Percentiles rank a stretch among this genome's conserved stretches.
Evolutionary conservation across 1,140 invertebrate genomes (phyloP).

Genomic region (Mamestra configurata): DNA sequence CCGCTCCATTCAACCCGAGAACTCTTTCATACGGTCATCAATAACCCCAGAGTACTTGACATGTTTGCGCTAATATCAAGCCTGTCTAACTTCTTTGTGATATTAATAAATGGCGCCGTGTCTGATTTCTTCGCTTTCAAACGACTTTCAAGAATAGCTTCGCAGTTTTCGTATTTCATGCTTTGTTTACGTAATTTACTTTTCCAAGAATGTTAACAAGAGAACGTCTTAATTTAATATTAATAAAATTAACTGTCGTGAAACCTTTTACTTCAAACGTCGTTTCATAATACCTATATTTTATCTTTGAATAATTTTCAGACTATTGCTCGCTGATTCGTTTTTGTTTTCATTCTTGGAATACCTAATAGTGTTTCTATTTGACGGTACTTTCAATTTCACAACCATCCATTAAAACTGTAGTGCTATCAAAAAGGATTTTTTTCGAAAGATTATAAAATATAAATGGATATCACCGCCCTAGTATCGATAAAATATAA

Average conservation of each 20-base stretch:
- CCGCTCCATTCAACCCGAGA: slow-evolving; percentile 98
- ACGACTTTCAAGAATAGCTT: background rate
- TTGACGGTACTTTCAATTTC: no score
- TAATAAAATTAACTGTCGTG: background rate
- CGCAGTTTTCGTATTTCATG: background rate
- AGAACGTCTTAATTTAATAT: background rate
- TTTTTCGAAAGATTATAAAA: background rate
- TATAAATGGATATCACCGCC: slow-evolving; percentile 11
- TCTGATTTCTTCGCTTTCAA: slow-evolving; percentile 20
- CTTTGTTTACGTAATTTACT: background rate
- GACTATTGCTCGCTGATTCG: no score
- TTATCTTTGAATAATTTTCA: no score
- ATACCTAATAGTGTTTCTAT: no score
- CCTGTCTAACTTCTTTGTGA: slow-evolving; percentile 36
- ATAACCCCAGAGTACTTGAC: slow-evolving; percentile 34
- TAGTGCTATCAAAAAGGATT: background rate
- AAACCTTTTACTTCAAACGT: background rate
- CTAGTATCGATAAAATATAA: background rate
- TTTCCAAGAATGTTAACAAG: background rate
- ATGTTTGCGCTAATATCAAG: slow-evolving; percentile 37
- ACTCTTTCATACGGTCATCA: slow-evolving; percentile 94
- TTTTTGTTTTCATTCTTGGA: no score
- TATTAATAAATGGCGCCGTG: slow-evolving; percentile 36
- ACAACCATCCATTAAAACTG: no score
- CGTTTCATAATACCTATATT: background rate